Evolutionary conservation across 92 coral and sea anemone species (phyloP).

Genomic region (Parazoanthus swiftii): DNA sequence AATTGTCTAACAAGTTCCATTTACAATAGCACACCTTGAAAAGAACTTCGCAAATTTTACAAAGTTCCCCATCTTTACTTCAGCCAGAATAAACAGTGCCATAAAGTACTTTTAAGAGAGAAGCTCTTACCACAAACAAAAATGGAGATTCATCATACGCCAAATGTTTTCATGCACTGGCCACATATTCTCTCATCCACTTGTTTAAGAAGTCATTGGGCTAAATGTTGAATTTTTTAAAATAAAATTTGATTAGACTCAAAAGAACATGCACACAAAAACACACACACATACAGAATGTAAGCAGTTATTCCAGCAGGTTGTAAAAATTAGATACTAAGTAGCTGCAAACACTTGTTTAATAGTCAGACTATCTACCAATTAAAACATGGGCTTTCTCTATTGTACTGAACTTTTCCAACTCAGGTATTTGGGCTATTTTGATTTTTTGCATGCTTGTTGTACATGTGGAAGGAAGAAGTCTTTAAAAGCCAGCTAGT

Average conservation of each 20-base stretch:
- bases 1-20: constrained; percentile 24
- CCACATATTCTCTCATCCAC: constrained; percentile 27
- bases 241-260: constrained; percentile 18
- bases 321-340: constrained; percentile 22
- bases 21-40: constrained; percentile 23
- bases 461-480: constrained; percentile 14
- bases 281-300: constrained; percentile 21
- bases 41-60: constrained; percentile 19
- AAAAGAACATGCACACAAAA: constrained; percentile 12
- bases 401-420: constrained; percentile 23
- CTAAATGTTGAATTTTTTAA: constrained; percentile 22
- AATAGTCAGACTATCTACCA: not conserved
- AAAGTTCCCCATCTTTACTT: constrained; percentile 13
- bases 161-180: constrained; percentile 21
- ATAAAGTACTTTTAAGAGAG: constrained; percentile 23
- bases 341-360: not conserved
- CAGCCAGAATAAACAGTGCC: constrained; percentile 17
- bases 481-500: constrained; percentile 8
- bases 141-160: constrained; percentile 18
- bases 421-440: constrained; percentile 16
- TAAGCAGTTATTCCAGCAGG: constrained; percentile 18
- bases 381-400: constrained; percentile 14
- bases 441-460: constrained; percentile 16
- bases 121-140: constrained; percentile 23
- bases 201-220: constrained; percentile 8